Base-by-base conservation (phyloP, 1,140 invertebrate genomes). In the Anastatus disparis region DNA sequence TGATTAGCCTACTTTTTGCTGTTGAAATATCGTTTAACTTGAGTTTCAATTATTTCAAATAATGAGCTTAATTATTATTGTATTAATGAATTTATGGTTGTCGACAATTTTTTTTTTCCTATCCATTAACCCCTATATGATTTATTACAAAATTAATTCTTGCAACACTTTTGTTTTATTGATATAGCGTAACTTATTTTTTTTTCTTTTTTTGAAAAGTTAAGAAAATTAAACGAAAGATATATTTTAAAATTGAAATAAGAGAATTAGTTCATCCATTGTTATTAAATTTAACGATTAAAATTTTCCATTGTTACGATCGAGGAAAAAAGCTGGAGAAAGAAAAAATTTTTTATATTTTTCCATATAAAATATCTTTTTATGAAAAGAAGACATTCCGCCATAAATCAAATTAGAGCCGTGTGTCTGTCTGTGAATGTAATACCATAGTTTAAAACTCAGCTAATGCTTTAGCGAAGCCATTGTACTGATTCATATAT, bases 331-430 rank as follows among this genome's bases (percentile, higher is more conserved):
- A 35, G 4, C 4, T 56, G 22, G 44, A 68, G 48, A 26, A 26
- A 9, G 27, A 42, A n/a, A 38, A 44, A 31, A 67, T 52, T 3
- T 59, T 59, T n/a, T n/a, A n/a, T n/a, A n/a, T n/a, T 52, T 50
- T 50, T 46, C 44, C 42, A 27, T 27, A 40, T 20, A 38, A 12
- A 58, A 66, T 58, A 56, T 68, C 40, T 68, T 44, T 59, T 38
- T 6, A 20, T 35, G n/a, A n/a, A n/a, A n/a, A n/a, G n/a, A n/a
- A n/a, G n/a, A 40, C 63, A 13, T 42, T 35, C 27, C 40, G 56
- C 26, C 40, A 68, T 68, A 68, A 68, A 68, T 68, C 65, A 68
- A 68, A 68, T 59, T 58, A 68, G 65, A 68, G 65, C 31, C 31
- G 53, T 59, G 42, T 22, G 22, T 35, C 55, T n/a, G n/a, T n/a